Conservation (phyloP, 2,797 vertebrate species). For the Nothura maculosa region DNA sequence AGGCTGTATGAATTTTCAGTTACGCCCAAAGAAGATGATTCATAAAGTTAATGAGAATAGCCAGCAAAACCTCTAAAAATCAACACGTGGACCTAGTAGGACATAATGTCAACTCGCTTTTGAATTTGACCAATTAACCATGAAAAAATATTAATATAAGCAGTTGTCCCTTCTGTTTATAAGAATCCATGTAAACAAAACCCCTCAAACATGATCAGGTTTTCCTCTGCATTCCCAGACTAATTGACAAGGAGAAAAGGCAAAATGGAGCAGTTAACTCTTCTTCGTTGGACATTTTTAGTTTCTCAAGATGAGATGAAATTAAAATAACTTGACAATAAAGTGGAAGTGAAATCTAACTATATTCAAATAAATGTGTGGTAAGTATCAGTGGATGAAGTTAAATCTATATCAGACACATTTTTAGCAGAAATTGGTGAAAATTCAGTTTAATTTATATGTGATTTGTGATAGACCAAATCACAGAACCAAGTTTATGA, state of each 20-base stretch:
- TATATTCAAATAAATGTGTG: neutral
- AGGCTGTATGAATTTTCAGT: neutral
- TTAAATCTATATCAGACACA: neutral
- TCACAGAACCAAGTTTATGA: neutral
- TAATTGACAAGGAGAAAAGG: neutral
- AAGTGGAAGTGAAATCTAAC: neutral
- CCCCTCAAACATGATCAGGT: neutral
- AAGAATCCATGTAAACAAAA: neutral
- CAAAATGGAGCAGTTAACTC: rapidly evolving
- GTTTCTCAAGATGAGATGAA: neutral
- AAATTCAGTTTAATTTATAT: neutral
- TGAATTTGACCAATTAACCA: neutral
- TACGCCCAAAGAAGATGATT: neutral
- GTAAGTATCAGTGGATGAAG: neutral
- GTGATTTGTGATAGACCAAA: neutral
- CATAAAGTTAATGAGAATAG: neutral
- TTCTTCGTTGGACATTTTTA: neutral
- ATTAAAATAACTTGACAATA: neutral
- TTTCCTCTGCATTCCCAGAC: neutral
- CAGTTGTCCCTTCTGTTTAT: neutral
- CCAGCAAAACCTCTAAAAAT: neutral
- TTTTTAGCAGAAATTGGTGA: neutral
- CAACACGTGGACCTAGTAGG: rapidly evolving
- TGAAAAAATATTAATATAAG: neutral
- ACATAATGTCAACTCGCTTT: neutral